These are phyloP conservation scores for Myiothlypis chrysogaster DNA, from an alignment of 2,797 vertebrate species.

Conservation along the genomic window DNA sequence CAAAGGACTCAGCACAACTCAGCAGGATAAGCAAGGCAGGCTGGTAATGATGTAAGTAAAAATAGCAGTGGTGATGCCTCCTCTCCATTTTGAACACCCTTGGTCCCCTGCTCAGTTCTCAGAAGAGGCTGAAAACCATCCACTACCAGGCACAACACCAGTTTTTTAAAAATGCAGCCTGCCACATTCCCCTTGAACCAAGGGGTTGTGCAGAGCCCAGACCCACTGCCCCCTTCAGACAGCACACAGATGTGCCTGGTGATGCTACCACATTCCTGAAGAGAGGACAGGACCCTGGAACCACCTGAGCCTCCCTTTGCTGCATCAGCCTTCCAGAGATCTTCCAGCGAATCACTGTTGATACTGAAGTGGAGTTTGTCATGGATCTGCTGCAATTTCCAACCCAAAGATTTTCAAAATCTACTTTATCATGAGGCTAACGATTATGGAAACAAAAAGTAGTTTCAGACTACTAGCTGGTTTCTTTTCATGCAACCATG, in stretches of 20 bases:
- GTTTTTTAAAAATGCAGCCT: neutral
- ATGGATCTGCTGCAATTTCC: neutral
- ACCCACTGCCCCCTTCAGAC: neutral
- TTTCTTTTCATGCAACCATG: neutral
- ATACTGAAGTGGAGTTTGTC: neutral
- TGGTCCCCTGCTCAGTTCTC: neutral
- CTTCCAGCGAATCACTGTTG: accelerated
- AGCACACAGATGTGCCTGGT: accelerated
- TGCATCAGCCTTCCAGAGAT: neutral
- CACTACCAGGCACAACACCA: neutral
- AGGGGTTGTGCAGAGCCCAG: accelerated
- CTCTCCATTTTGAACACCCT: neutral
- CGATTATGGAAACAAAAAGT: neutral
- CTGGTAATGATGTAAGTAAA: neutral
- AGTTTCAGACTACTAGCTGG: neutral
- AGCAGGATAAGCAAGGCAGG: neutral
- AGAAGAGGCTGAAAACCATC: neutral
- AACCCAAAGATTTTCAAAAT: neutral
- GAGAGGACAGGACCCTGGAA: neutral
- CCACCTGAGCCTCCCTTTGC: neutral
- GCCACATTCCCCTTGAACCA: neutral
- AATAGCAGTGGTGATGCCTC: neutral
- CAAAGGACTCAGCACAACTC: neutral
- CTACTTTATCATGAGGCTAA: neutral
- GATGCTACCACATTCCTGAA: neutral